Conservation (phyloP, 2,888 invertebrate genomes). For the Chymomyza amoena region DNA sequence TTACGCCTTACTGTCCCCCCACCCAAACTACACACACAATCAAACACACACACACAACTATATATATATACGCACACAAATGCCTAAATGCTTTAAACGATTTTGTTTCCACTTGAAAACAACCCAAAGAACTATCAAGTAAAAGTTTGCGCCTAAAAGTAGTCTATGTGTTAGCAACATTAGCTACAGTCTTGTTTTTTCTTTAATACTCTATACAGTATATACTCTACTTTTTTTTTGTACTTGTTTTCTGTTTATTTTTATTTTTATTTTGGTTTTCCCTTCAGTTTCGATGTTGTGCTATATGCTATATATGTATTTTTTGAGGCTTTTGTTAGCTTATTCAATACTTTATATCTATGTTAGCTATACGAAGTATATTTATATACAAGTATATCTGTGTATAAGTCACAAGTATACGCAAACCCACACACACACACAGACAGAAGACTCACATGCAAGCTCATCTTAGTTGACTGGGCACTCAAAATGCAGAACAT, state of each 20-base stretch:
- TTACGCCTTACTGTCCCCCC: background rate
- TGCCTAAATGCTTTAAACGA: background rate
- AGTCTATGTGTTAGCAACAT: background rate
- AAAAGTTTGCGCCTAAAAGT: background rate
- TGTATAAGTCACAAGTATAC: background rate
- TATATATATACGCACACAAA: background rate
- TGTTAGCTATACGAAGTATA: background rate
- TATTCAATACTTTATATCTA: conserved; percentile 1
- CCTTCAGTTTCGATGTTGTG: background rate
- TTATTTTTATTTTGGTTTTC: background rate
- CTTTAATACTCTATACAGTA: conserved; percentile 21
- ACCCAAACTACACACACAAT: background rate
- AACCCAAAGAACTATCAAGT: background rate
- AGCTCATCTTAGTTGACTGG: background rate
- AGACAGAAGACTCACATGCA: background rate
- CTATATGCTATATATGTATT: background rate
- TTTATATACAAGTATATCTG: background rate
- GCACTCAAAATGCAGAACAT: background rate
- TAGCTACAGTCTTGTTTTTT: background rate
- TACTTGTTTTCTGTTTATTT: conserved; percentile 10
- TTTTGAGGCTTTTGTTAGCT: background rate
- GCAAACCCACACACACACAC: background rate
- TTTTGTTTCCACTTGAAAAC: too few species aligned
- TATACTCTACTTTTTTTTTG: conserved; percentile 18
- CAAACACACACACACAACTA: background rate